phyloP scores from a whole-genome alignment of 2,113 vertebrate genomes.

The Anseranas semipalmata region DNA sequence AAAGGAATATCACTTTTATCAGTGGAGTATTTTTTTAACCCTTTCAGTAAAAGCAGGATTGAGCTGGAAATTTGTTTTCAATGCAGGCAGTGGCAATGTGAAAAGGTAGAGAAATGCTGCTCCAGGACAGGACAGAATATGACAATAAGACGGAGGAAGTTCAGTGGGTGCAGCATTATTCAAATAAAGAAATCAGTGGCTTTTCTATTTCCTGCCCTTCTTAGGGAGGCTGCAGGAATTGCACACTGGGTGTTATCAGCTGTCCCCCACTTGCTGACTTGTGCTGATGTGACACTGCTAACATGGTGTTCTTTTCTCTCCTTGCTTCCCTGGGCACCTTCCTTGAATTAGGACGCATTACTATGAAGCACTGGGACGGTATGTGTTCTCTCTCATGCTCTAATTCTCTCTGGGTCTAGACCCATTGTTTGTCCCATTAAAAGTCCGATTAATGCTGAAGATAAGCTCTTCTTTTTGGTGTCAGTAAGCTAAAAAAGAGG shows the following conservation, averaged over 20 bases:
- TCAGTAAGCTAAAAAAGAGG: background rate
- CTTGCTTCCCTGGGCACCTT: constrained; percentile 34
- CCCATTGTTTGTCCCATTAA: background rate
- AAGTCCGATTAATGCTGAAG: background rate
- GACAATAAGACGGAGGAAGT: background rate
- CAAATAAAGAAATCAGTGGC: background rate
- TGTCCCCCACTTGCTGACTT: background rate
- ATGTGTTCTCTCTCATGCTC: constrained; percentile 60
- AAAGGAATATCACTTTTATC: background rate
- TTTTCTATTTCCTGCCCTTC: background rate
- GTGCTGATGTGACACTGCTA: constrained; percentile 19
- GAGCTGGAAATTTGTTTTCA: background rate
- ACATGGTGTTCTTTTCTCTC: constrained; percentile 62
- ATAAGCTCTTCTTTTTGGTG: background rate
- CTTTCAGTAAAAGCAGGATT: background rate
- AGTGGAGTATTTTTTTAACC: background rate
- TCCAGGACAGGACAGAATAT: background rate
- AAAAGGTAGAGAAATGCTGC: background rate
- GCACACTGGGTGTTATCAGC: background rate
- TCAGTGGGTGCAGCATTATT: background rate
- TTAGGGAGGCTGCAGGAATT: background rate
- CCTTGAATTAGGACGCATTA: constrained; percentile 79
- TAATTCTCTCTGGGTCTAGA: background rate
- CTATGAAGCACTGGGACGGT: constrained; percentile 83
- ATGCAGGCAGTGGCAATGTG: background rate